A percentile compares a stretch with the other conserved stretches of the same genome.
These are phyloP conservation scores for Plutomurus gul DNA, from an alignment of 1,140 invertebrate species.

Conservation along the genomic window DNA sequence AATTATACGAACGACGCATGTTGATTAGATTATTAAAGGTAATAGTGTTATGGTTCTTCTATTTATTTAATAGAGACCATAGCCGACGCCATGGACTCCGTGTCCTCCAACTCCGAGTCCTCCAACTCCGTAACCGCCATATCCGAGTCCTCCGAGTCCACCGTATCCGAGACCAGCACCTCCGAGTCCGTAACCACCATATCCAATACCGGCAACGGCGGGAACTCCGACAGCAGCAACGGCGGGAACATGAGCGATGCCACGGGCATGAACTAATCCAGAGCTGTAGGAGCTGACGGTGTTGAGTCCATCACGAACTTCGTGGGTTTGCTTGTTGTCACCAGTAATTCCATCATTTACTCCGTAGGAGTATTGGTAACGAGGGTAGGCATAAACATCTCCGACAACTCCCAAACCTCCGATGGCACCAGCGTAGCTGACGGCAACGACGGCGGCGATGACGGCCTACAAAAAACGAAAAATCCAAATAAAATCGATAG, in stretches of 20 bases:
- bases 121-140: not conserved
- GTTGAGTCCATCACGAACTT: conserved; percentile 60
- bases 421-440: not conserved
- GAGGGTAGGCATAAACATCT: not conserved
- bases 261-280: not conserved
- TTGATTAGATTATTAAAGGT: too few relatives aligned
- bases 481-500: too few relatives aligned
- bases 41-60: not conserved
- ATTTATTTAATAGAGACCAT: too few relatives aligned
- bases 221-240: not conserved
- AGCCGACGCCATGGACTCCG: conserved; percentile 64
- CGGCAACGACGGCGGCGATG: not conserved
- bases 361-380: not conserved
- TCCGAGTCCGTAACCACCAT: not conserved
- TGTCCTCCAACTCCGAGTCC: conserved; percentile 58
- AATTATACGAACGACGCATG: too few relatives aligned
- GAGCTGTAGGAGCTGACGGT: conserved; percentile 66
- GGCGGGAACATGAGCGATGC: not conserved
- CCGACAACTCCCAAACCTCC: not conserved
- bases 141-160: not conserved
- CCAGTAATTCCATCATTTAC: conserved; percentile 18
- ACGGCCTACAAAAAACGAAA: not conserved
- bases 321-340: conserved; percentile 33
- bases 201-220: not conserved
- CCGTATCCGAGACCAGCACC: not conserved